Percentiles rank a stretch among this genome's conserved stretches.
These are phyloP conservation scores for Cosmorhoe ocellata DNA, from an alignment of 2,888 invertebrate genomes.

Conservation along the genomic window DNA sequence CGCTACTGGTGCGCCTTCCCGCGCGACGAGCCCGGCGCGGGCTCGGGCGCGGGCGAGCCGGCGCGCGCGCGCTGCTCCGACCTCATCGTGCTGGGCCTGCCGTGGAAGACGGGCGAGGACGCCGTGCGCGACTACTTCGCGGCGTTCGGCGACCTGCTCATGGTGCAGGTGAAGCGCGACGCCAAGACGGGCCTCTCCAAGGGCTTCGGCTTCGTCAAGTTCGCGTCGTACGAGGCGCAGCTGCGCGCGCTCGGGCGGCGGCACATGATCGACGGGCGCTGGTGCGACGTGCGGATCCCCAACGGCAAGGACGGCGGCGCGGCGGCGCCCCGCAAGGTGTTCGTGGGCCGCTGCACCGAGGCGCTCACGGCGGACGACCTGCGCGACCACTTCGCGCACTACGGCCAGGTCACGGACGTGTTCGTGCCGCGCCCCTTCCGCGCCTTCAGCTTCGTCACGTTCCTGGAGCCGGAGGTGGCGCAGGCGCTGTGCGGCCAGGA, in stretches of 20 bases:
- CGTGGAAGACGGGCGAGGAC: slow-evolving; percentile 89
- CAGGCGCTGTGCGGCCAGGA: slow-evolving; percentile 91
- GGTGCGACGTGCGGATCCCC: slow-evolving; percentile 88
- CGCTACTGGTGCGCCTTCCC: slow-evolving; percentile 89
- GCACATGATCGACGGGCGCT: slow-evolving; percentile 87
- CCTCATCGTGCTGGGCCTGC: slow-evolving; percentile 89
- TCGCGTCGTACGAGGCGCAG: slow-evolving; percentile 85
- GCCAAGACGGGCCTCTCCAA: slow-evolving; percentile 84
- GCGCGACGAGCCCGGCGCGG: slow-evolving; percentile 85
- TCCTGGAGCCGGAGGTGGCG: slow-evolving; percentile 90
- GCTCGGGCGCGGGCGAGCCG: slow-evolving; percentile 84
- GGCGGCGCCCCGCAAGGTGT: slow-evolving; percentile 88
- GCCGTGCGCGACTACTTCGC: slow-evolving; percentile 88
- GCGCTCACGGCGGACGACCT: slow-evolving; percentile 90
- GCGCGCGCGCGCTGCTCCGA: slow-evolving; percentile 84
- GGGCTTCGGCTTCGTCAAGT: slow-evolving; percentile 88
- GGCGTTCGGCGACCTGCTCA: slow-evolving; percentile 85
- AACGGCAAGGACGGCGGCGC: slow-evolving; percentile 86
- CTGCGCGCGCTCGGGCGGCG: slow-evolving; percentile 84
- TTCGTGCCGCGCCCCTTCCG: slow-evolving; percentile 94
- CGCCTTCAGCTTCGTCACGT: slow-evolving; percentile 92
- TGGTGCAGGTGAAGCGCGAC: slow-evolving; percentile 83
- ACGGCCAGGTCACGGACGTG: slow-evolving; percentile 93
- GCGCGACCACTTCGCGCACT: slow-evolving; percentile 89
- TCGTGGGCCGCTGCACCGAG: slow-evolving; percentile 92